Conservation (phyloP, 2,113 vertebrate genomes). For the Peromyscus polionotus region DNA sequence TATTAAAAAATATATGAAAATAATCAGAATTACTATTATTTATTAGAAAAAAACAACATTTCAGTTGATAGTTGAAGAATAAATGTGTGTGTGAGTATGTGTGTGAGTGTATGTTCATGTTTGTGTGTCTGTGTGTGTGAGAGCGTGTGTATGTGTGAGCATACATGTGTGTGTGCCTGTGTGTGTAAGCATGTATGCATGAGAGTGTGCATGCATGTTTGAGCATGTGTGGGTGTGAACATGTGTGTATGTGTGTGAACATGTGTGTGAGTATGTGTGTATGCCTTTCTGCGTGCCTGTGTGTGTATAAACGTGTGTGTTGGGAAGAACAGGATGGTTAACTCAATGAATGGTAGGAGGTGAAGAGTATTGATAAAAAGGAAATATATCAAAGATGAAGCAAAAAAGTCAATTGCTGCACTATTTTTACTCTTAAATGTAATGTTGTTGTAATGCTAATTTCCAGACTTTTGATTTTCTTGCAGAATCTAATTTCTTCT, state of each 20-base stretch:
- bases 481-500: slow-evolving; percentile 1
- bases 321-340: neutral
- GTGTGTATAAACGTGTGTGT: neutral
- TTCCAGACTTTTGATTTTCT: neutral
- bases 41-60: neutral
- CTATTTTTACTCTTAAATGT: slow-evolving; percentile 31
- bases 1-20: neutral
- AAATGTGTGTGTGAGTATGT: neutral
- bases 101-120: neutral
- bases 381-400: neutral
- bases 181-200: neutral
- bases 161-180: neutral
- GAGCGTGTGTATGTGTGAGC: neutral
- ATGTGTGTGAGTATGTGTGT: neutral
- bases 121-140: neutral
- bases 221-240: neutral
- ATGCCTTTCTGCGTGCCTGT: neutral
- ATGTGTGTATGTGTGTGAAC: neutral
- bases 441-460: neutral
- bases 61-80: neutral
- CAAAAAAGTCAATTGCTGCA: neutral
- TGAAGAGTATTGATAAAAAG: neutral
- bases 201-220: neutral
- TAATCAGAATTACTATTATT: neutral
- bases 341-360: neutral